Conservation (phyloP, 1,140 invertebrate species). For the Drosophila parvula region DNA sequence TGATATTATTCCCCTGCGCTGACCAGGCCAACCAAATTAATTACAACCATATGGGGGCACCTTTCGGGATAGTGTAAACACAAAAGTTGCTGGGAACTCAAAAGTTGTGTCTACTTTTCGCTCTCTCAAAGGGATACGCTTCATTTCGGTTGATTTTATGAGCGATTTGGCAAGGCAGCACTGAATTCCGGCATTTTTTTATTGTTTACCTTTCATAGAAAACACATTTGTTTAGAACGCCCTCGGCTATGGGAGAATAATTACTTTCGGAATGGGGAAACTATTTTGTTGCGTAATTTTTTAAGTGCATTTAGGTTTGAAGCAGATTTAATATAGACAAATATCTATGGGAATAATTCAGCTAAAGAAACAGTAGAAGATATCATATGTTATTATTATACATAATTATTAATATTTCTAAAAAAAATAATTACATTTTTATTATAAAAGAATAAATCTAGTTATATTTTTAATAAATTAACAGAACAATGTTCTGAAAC, state of each 20-base stretch:
- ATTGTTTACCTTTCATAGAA: slow-evolving; percentile 28
- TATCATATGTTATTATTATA: not conserved
- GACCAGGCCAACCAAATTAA: slow-evolving; percentile 56
- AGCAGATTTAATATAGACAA: not conserved
- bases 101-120: slow-evolving; percentile 11
- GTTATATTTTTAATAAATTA: no score
- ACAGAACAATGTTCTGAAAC: not conserved
- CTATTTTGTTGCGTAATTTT: not conserved
- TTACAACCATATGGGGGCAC: slow-evolving; percentile 64
- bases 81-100: slow-evolving; percentile 17
- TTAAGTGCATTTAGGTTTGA: not conserved
- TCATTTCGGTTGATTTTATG: slow-evolving; percentile 45
- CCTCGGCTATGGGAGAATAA: slow-evolving; percentile 1
- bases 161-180: slow-evolving; percentile 31
- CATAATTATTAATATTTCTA: not conserved
- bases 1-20: slow-evolving; percentile 35
- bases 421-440: no score
- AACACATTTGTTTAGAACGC: slow-evolving; percentile 3
- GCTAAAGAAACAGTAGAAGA: not conserved
- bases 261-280: not conserved
- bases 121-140: slow-evolving; percentile 24
- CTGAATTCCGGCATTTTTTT: not conserved
- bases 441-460: no score
- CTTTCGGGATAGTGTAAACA: slow-evolving; percentile 57
- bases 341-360: not conserved